Conservation (phyloP, 1,140 invertebrate genomes). For the Drosophila busckii region DNA sequence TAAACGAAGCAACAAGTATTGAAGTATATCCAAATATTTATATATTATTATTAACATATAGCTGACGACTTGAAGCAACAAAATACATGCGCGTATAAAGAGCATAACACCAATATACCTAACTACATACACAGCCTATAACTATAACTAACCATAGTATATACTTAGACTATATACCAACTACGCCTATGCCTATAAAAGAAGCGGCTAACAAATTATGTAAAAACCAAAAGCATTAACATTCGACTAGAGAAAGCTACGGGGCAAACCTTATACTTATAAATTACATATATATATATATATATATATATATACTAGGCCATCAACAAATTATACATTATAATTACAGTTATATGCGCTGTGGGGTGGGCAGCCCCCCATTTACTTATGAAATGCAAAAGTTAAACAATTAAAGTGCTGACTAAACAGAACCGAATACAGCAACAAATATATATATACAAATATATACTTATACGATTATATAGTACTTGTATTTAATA, state of each 20-base stretch:
- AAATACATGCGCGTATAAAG: too few species aligned
- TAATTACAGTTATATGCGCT: slow-evolving; percentile 6
- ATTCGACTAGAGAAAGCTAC: slow-evolving; percentile 24
- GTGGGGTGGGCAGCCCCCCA: slow-evolving; percentile 1
- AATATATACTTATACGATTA: slow-evolving; percentile 4
- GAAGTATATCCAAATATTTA: slow-evolving; percentile 24
- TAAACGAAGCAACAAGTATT: slow-evolving; percentile 35
- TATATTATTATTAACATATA: slow-evolving; percentile 20
- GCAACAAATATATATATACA: slow-evolving; percentile 21
- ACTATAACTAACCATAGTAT: slow-evolving; percentile 14
- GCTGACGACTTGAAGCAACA: slow-evolving; percentile 35
- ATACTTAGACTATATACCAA: slow-evolving; percentile 37
- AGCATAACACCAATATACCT: too few species aligned
- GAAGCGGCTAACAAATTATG: background rate
- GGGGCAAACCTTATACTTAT: slow-evolving; percentile 28
- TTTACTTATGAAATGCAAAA: slow-evolving; percentile 34
- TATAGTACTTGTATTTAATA: slow-evolving; percentile 11
- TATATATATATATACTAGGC: slow-evolving; percentile 62
- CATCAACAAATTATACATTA: slow-evolving; percentile 58
- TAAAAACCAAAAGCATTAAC: background rate
- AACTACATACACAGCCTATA: slow-evolving; percentile 16
- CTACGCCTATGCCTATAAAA: slow-evolving; percentile 49
- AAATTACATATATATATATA: too few species aligned
- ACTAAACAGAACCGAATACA: slow-evolving; percentile 38
- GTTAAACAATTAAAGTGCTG: slow-evolving; percentile 37